Conservation (phyloP, 1,140 invertebrate species). For the Zeugodacus cucurbitae region DNA sequence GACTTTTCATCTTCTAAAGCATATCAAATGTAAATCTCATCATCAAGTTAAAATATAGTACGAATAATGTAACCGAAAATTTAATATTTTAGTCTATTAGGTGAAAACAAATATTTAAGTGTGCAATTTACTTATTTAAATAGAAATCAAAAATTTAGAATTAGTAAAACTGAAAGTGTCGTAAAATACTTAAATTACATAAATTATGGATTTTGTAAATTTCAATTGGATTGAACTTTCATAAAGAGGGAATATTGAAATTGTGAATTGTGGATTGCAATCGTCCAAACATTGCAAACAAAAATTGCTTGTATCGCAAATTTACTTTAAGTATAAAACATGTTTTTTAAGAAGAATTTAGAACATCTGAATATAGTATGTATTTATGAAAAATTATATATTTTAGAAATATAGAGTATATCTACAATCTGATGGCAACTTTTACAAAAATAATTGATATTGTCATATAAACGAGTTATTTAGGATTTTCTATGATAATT, state of each 20-base stretch:
- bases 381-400: background rate
- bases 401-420: constrained; percentile 13
- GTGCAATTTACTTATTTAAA: constrained; percentile 14
- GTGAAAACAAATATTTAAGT: background rate
- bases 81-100: no score
- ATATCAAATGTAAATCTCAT: constrained; percentile 19
- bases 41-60: constrained; percentile 7
- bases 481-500: background rate
- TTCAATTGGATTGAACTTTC: background rate
- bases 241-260: background rate
- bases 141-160: background rate
- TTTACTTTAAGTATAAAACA: background rate
- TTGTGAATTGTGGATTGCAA: background rate
- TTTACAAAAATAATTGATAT: background rate
- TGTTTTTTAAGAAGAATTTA: background rate
- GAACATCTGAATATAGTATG: background rate
- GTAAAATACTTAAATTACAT: background rate
- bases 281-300: background rate
- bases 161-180: background rate
- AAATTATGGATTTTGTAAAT: background rate
- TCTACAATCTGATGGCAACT: background rate
- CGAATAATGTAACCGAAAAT: background rate
- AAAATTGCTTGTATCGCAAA: background rate
- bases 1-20: constrained; percentile 30
- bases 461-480: background rate